Conservation (phyloP, 2,113 vertebrate species). For the Festucalex cinctus region DNA sequence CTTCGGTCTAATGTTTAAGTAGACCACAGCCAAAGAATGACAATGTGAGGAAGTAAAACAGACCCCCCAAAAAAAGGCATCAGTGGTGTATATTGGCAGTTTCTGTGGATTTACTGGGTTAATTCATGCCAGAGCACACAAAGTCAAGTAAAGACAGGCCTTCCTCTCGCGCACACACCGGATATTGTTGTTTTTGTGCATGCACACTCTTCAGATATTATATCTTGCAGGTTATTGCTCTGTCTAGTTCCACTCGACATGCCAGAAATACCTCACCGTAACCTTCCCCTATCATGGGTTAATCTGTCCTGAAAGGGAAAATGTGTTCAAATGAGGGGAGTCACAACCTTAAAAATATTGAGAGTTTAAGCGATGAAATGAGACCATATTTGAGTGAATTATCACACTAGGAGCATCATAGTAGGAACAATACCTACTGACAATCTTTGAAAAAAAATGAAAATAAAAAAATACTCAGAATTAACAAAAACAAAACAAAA, state of each 20-base stretch:
- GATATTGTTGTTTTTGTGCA: background rate
- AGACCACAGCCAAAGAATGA: background rate
- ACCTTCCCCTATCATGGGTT: background rate
- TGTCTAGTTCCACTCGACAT: slow-evolving; percentile 28
- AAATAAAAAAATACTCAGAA: too few species aligned
- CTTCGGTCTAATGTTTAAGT: background rate
- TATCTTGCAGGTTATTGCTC: slow-evolving; percentile 1
- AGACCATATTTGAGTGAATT: too few species aligned
- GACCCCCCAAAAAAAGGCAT: background rate
- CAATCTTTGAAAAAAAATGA: too few species aligned
- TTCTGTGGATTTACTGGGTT: slow-evolving; percentile 15
- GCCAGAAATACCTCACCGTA: slow-evolving; percentile 24
- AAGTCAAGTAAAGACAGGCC: slow-evolving; percentile 12
- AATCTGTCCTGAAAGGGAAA: slow-evolving; percentile 32
- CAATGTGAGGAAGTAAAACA: background rate
- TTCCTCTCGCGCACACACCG: background rate
- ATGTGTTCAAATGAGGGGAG: slow-evolving; percentile 9
- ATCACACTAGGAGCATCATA: too few species aligned
- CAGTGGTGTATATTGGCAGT: background rate
- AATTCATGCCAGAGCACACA: slow-evolving; percentile 19
- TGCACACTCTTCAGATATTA: background rate
- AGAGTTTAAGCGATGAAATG: background rate
- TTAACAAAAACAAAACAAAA: too few species aligned
- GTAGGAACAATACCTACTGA: too few species aligned
- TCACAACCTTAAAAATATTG: background rate